Evolutionary conservation across 2,113 vertebrate species (phyloP).

Genomic region (Dromas ardeola): DNA sequence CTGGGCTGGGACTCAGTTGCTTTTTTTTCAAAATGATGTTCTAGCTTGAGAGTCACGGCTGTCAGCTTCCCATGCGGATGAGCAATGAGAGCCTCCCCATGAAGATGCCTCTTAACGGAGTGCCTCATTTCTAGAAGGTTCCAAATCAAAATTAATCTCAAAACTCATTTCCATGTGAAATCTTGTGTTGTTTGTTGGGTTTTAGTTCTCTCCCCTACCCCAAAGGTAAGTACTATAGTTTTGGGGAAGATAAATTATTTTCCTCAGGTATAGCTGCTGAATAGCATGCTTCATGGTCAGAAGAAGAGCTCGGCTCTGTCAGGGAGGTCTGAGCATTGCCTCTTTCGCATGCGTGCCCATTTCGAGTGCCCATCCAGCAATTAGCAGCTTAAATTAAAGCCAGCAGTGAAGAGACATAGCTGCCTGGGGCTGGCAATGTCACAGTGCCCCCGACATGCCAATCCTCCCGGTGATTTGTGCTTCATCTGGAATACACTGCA

Average conservation of each 20-base stretch:
- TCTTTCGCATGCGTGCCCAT: accelerated
- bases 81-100: neutral
- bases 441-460: neutral
- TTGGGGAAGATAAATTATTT: neutral
- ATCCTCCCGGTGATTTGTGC: neutral
- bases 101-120: neutral
- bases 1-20: neutral
- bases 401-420: neutral
- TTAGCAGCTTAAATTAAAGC: neutral
- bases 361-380: neutral
- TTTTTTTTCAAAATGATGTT: neutral
- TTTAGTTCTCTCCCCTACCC: neutral
- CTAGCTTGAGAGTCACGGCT: accelerated
- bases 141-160: neutral
- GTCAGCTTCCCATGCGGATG: neutral
- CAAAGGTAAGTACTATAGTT: neutral
- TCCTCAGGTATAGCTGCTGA: neutral
- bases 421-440: neutral
- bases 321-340: neutral
- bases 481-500: neutral
- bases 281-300: neutral
- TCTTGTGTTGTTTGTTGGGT: neutral
- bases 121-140: neutral
- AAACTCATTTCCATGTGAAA: neutral
- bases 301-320: neutral